phyloP scores from a whole-genome alignment of 2,113 vertebrate genomes.

The Dicerorhinus sumatrensis region DNA sequence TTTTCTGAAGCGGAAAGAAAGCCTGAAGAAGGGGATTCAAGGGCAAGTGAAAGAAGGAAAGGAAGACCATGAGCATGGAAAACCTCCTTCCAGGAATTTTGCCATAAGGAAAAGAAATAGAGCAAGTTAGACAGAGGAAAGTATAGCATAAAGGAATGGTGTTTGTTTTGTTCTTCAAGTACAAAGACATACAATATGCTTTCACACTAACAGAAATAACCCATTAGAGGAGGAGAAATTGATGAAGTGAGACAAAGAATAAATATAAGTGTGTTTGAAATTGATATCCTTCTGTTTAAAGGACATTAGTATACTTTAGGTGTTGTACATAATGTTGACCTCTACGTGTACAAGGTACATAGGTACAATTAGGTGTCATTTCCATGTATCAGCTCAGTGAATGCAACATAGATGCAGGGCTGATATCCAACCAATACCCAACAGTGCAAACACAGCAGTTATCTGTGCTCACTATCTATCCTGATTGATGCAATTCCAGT shows the following conservation, averaged over 20 bases:
- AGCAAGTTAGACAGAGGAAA: background rate
- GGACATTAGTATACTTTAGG: background rate
- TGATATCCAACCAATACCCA: accelerated
- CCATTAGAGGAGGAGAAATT: background rate
- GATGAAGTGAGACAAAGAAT: background rate
- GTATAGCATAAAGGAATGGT: background rate
- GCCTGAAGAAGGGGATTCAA: background rate
- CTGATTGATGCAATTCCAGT: background rate
- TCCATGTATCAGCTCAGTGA: background rate
- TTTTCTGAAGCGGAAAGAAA: background rate
- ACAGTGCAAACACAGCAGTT: background rate
- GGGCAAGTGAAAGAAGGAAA: background rate
- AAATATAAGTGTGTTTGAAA: background rate
- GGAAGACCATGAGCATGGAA: background rate
- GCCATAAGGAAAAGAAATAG: background rate
- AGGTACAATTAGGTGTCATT: background rate
- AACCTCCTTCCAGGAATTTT: background rate
- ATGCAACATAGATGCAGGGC: background rate
- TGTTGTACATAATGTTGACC: background rate
- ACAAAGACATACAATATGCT: background rate
- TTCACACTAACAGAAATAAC: background rate
- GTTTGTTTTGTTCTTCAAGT: background rate
- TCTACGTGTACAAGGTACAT: background rate
- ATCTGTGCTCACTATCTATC: background rate
- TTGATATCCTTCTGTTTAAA: background rate